Evolutionary conservation across 1,140 invertebrate genomes (phyloP).

Genomic region (Myzus persicae): DNA sequence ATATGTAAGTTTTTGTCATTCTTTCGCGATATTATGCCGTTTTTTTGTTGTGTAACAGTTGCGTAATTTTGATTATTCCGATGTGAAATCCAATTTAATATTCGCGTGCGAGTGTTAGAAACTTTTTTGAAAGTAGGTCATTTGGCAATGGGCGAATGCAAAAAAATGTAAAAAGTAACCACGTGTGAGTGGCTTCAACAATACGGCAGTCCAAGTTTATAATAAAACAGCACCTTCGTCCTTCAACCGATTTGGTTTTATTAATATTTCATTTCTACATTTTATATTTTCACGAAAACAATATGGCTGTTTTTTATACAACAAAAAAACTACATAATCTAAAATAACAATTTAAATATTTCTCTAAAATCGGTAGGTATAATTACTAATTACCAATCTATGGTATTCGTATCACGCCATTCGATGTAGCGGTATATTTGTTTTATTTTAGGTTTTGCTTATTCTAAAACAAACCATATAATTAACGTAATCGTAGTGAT

Average conservation of each 20-base stretch:
- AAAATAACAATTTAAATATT: background rate
- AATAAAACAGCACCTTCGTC: too few species aligned
- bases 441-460: background rate
- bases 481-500: background rate
- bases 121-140: slow-evolving; percentile 54
- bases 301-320: background rate
- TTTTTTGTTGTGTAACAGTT: slow-evolving; percentile 28
- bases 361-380: background rate
- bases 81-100: slow-evolving; percentile 50
- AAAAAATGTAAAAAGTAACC: slow-evolving; percentile 46
- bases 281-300: background rate
- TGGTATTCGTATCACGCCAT: background rate
- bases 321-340: background rate
- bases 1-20: background rate
- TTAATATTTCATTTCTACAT: background rate
- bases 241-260: background rate
- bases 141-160: slow-evolving; percentile 36
- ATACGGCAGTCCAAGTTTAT: background rate
- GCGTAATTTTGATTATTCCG: slow-evolving; percentile 38
- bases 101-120: slow-evolving; percentile 29
- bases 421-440: too few species aligned
- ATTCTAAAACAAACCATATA: background rate
- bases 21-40: slow-evolving; percentile 33
- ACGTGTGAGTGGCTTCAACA: slow-evolving; percentile 33
- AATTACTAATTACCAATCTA: background rate